Evolutionary conservation across 2,113 vertebrate species (phyloP), one percentile per base, ranked within the genome.

Genomic region (Oncorhynchus nerka): DNA sequence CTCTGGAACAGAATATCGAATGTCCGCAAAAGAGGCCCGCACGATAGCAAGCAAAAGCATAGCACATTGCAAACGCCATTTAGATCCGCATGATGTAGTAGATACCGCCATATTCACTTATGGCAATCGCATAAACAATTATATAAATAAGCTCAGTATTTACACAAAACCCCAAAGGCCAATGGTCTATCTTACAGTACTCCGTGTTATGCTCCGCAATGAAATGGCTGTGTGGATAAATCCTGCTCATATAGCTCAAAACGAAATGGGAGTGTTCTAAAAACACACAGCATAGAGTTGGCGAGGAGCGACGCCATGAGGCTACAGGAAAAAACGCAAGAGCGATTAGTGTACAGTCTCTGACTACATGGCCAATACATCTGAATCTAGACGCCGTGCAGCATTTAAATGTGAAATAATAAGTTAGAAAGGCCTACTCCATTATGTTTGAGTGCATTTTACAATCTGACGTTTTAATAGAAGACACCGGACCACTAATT

Each of bases 1-100:
- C 80, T 94, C 92, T 0, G 82, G 85, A 30, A 92, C 75, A 0
- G 79, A 87, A 82, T 92, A 94, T 66, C 75, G 87, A 62, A 86
- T 19, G 48, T 87, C 81, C 24, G 71, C 75, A 30, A 28, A 45
- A 19, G 34, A n/a, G 24, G 73, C 67, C 1, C 39, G 26, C 9
- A 76, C 45, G 3, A 82, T 22, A 20, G 8, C 6, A 57, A 75
- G 19, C 66, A 59, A 57, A 68, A 70, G 3, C 34, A 70, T 9
- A 70, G 4, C 6, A 45, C 45, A 49, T 1, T 74, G 24, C 28
- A 83, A 5, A 34, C 8, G 76, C 72, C 49, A 71, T 75, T 71
- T 68, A 13, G 19, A 28, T 13, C 32, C 48, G 16, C 68, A 76
- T 1, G 59, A 13, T 28, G 24, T 8, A 11, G 13, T 8, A 11